Conservation (phyloP, 2,888 invertebrate species). For the Drosophila aldrichi region DNA sequence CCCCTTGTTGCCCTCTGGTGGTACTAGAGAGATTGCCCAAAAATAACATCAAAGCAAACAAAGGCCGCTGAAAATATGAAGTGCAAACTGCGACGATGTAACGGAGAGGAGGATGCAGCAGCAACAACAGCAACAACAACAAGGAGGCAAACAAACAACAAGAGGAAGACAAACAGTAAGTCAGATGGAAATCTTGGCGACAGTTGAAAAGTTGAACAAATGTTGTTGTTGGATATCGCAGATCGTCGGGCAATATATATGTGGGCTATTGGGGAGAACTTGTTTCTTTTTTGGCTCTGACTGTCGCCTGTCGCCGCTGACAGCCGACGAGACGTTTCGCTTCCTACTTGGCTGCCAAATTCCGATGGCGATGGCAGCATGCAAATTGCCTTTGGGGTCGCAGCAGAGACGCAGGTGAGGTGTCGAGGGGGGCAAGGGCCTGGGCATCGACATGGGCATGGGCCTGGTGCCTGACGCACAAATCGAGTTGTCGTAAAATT, state of each 20-base stretch:
- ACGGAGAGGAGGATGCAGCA: slow-evolving; percentile 32
- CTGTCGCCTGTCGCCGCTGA: slow-evolving; percentile 64
- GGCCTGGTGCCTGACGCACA: slow-evolving; percentile 62
- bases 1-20: slow-evolving; percentile 1
- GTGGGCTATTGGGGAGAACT: slow-evolving; percentile 50
- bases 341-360: slow-evolving; percentile 73
- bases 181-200: slow-evolving; percentile 78
- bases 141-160: slow-evolving; percentile 1
- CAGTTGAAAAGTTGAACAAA: slow-evolving; percentile 77
- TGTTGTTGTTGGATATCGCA: slow-evolving; percentile 58
- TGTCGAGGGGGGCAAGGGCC: slow-evolving; percentile 4
- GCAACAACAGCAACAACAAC: slow-evolving; percentile 6
- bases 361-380: slow-evolving; percentile 75
- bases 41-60: slow-evolving; percentile 80
- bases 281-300: slow-evolving; percentile 55
- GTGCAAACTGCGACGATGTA: slow-evolving; percentile 63
- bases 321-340: slow-evolving; percentile 61
- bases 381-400: slow-evolving; percentile 65
- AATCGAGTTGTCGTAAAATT: slow-evolving; percentile 82
- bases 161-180: slow-evolving; percentile 40
- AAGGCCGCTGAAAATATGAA: slow-evolving; percentile 76
- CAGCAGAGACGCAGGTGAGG: not conserved
- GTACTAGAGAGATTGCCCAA: slow-evolving; percentile 33
- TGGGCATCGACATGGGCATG: slow-evolving; percentile 11
- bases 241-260: slow-evolving; percentile 14